These are phyloP conservation scores for Hepsetus odoe DNA, from an alignment of 2,113 vertebrate genomes.

Conservation along the genomic window DNA sequence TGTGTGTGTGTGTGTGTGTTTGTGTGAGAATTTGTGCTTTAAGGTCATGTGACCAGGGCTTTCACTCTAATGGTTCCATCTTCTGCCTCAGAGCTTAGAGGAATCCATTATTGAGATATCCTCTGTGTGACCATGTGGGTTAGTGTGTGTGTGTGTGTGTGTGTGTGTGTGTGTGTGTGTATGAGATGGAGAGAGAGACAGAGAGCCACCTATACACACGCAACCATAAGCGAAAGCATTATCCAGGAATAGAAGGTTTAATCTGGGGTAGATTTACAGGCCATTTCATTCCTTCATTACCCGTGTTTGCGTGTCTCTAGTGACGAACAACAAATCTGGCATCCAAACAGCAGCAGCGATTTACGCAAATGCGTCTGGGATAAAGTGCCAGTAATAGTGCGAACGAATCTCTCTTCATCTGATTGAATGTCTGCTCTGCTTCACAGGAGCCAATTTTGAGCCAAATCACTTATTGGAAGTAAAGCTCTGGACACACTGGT, in stretches of 20 bases:
- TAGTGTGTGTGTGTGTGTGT: no score
- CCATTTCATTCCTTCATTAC: constrained; percentile 32
- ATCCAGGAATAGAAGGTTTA: constrained; percentile 17
- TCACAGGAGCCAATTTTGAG: not conserved
- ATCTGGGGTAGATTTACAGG: constrained; percentile 39
- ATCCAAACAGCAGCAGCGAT: not conserved
- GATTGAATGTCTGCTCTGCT: not conserved
- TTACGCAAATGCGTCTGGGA: not conserved
- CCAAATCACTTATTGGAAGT: not conserved
- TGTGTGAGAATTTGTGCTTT: constrained; percentile 34
- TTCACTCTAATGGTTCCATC: constrained; percentile 45
- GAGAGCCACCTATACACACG: not conserved
- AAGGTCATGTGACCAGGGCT: constrained; percentile 29
- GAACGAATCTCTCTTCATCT: not conserved
- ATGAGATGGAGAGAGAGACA: constrained; percentile 7
- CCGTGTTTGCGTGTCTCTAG: not conserved
- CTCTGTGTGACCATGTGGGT: constrained; percentile 24
- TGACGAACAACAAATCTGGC: not conserved
- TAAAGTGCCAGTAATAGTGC: not conserved
- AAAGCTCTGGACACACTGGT: no score
- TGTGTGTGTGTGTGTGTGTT: constrained; percentile 19
- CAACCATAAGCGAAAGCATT: constrained; percentile 5
- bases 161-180: no score
- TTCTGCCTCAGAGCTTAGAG: constrained; percentile 40
- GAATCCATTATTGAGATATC: constrained; percentile 45